These are phyloP conservation scores for Synaphobranchus kaupii DNA, from an alignment of 2,797 vertebrate species.

Conservation along the genomic window DNA sequence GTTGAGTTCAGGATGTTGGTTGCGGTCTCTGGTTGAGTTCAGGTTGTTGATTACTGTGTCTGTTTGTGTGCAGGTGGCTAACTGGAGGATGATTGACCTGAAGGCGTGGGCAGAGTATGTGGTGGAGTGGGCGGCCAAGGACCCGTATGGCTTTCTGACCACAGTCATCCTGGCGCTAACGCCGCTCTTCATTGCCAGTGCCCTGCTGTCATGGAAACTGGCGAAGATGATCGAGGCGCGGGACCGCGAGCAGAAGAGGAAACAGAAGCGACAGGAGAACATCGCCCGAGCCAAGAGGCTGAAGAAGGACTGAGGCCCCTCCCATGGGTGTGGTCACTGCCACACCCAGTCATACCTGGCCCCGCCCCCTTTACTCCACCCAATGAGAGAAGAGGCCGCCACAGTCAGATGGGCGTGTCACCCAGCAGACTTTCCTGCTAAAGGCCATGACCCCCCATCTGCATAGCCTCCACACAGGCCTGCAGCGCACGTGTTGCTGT, in stretches of 20 bases:
- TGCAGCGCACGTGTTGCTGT: slow-evolving; percentile 59
- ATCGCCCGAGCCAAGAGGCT: slow-evolving; percentile 94
- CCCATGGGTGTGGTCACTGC: slow-evolving; percentile 29
- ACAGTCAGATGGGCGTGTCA: slow-evolving; percentile 46
- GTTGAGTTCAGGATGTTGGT: too few relatives aligned
- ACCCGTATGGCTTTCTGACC: slow-evolving; percentile 96
- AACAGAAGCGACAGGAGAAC: slow-evolving; percentile 96
- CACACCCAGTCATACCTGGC: slow-evolving; percentile 51
- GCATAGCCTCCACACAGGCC: slow-evolving; percentile 44
- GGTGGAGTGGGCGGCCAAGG: slow-evolving; percentile 97
- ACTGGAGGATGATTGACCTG: slow-evolving; percentile 84
- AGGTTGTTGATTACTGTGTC: background rate
- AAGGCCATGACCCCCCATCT: slow-evolving; percentile 24
- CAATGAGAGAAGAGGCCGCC: slow-evolving; percentile 27
- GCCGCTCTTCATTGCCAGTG: slow-evolving; percentile 91
- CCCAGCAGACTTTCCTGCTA: slow-evolving; percentile 56
- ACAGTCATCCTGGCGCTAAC: slow-evolving; percentile 94
- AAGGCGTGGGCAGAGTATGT: slow-evolving; percentile 94
- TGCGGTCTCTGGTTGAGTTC: background rate
- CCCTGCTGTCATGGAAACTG: slow-evolving; percentile 94
- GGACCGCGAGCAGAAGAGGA: slow-evolving; percentile 95
- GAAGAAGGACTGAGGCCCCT: slow-evolving; percentile 85
- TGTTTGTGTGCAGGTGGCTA: slow-evolving; percentile 45
- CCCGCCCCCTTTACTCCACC: slow-evolving; percentile 57
- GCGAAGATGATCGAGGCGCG: slow-evolving; percentile 98